These are phyloP conservation scores for Yponomeuta malinellus DNA, from an alignment of 2,888 invertebrate species.

Conservation along the genomic window DNA sequence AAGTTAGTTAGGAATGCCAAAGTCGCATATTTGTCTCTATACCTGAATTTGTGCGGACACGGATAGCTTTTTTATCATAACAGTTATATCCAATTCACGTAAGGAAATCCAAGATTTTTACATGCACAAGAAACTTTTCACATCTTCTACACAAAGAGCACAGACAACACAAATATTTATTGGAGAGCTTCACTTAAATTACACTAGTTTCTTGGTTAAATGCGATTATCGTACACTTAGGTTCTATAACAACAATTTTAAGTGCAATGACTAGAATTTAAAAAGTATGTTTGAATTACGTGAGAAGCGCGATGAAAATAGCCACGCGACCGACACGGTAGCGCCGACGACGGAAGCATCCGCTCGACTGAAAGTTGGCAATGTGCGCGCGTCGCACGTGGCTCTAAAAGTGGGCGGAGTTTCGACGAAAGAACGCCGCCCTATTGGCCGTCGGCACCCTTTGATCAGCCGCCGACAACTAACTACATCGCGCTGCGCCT, in stretches of 20 bases:
- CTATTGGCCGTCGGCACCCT: constrained; percentile 55
- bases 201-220: neutral
- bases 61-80: constrained; percentile 21
- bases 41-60: constrained; percentile 24
- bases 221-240: neutral
- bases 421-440: constrained; percentile 29
- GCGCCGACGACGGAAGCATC: constrained; percentile 26
- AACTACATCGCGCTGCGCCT: constrained; percentile 71
- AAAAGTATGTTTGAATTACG: constrained; percentile 10
- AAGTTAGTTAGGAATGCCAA: constrained; percentile 14
- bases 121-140: constrained; percentile 1
- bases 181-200: neutral
- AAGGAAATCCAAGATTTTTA: constrained; percentile 13
- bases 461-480: constrained; percentile 71
- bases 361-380: constrained; percentile 52
- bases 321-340: neutral
- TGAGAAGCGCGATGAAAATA: neutral
- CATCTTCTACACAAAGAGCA: constrained; percentile 3
- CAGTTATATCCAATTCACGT: constrained; percentile 4
- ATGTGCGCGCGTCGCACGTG: constrained; percentile 72
- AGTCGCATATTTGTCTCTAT: constrained; percentile 21
- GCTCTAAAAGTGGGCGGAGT: constrained; percentile 53
- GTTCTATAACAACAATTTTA: neutral
- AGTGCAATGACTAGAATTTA: neutral
- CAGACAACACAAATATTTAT: neutral